Evolutionary conservation across 2,888 invertebrate genomes (phyloP).

Genomic region (Bedellia somnulentella): DNA sequence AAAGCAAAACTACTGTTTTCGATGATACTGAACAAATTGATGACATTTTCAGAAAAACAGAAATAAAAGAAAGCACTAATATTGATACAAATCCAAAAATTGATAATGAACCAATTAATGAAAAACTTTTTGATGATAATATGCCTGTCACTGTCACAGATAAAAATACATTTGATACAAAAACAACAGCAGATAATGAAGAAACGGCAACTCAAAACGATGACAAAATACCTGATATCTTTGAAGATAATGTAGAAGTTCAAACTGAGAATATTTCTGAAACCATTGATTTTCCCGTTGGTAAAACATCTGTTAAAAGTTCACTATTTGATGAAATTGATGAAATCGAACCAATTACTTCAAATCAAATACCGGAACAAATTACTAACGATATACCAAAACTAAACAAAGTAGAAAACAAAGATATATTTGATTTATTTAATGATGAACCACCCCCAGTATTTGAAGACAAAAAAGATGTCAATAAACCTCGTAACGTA

Average conservation of each 20-base stretch:
- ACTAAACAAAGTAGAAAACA: too few relatives aligned
- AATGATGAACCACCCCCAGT: slow-evolving; percentile 1
- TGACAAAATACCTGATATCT: background rate
- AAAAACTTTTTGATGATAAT: background rate
- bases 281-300: too few relatives aligned
- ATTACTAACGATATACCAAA: too few relatives aligned
- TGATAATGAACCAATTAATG: background rate
- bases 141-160: too few relatives aligned
- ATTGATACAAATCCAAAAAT: background rate
- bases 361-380: too few relatives aligned
- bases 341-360: too few relatives aligned
- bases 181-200: background rate
- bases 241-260: too few relatives aligned
- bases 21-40: slow-evolving; percentile 26
- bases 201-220: background rate
- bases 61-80: slow-evolving; percentile 2
- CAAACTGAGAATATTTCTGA: too few relatives aligned
- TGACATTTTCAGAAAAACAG: slow-evolving; percentile 19
- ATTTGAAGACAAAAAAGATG: slow-evolving; percentile 20
- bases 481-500: slow-evolving; percentile 39
- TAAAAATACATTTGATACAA: background rate
- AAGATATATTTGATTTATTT: slow-evolving; percentile 1
- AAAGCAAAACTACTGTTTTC: slow-evolving; percentile 12
- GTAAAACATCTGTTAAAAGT: too few relatives aligned
- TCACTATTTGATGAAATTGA: too few relatives aligned